Evolutionary conservation across 2,888 invertebrate species (phyloP).

Genomic region (Drosophila ochracea): DNA sequence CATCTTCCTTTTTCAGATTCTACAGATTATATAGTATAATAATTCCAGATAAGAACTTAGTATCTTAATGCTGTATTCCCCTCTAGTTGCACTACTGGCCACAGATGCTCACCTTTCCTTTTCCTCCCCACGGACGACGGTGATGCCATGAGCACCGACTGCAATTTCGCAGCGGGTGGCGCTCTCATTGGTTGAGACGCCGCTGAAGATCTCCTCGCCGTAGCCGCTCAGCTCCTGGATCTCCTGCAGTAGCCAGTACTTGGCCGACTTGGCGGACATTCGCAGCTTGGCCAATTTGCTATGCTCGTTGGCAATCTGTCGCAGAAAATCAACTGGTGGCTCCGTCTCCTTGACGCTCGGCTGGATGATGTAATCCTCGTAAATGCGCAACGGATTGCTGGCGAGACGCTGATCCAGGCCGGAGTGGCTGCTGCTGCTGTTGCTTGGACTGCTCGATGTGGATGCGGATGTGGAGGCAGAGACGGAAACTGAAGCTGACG

Average conservation of each 20-base stretch:
- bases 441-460: constrained; percentile 56
- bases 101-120: constrained; percentile 86
- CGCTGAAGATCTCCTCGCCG: constrained; percentile 91
- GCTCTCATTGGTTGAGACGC: constrained; percentile 86
- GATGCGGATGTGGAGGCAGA: constrained; percentile 40
- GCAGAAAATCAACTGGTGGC: constrained; percentile 82
- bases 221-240: constrained; percentile 92
- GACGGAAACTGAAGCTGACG: constrained; percentile 52
- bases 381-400: constrained; percentile 80
- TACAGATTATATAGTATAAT: no score
- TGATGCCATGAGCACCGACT: constrained; percentile 94
- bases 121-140: constrained; percentile 89
- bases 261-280: constrained; percentile 91
- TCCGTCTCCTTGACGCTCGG: constrained; percentile 55
- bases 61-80: accelerated
- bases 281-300: constrained; percentile 85
- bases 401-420: constrained; percentile 69
- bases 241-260: constrained; percentile 93
- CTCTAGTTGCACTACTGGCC: background rate
- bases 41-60: accelerated
- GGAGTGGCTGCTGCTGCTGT: constrained; percentile 63
- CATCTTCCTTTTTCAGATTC: no score
- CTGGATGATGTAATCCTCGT: constrained; percentile 83
- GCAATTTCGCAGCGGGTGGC: constrained; percentile 87
- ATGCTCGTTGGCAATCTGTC: constrained; percentile 84